Evolutionary conservation across 2,888 invertebrate species (phyloP), one percentile per base, ranked within the genome.

Genomic region (Seira sanloemensis): DNA sequence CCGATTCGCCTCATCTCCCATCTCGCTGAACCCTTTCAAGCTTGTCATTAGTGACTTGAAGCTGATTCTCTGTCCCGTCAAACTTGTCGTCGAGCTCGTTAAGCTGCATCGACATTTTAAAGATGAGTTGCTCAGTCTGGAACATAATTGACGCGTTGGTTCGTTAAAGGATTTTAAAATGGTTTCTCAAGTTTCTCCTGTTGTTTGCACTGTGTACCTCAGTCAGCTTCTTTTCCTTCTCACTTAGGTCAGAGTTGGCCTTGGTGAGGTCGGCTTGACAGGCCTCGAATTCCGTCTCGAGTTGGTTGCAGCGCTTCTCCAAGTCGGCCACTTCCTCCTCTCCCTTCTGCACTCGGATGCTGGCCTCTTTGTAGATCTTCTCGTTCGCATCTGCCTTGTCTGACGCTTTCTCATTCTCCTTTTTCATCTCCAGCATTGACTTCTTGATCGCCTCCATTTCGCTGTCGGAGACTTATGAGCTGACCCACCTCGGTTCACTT

Each of bases 391-490:
- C 71, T 1, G 71, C 66, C 12, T 66, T 79, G 46, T 79, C 78
- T 1, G 27, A 19, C 1, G 65, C 66, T 19, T 71, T 50, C 25
- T 72, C 66, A 12, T 58, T 65, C 66, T 79, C 78, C 73, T 73
- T 72, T 23, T 79, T 79, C 73, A 73, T 72, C 1, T 66, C 19
- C 4, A 73, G 78, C 78, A 79, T 79, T 0, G 66, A 65, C 4
- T 65, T 79, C 23, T 79, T 79, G 19, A 79, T 79, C 0, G 72
- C 78, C 23, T 79, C 78, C 78, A 79, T 79, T 62, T n/a, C n/a
- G n/a, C n/a, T n/a, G n/a, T n/a, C n/a, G n/a, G n/a, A n/a, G n/a
- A n/a, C n/a, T n/a, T n/a, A n/a, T n/a, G n/a, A n/a, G n/a, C n/a
- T n/a, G n/a, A n/a, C n/a, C n/a, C n/a, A n/a, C n/a, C n/a, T n/a